A percentile compares a stretch with the other conserved stretches of the same genome.
phyloP scores from a whole-genome alignment of 2,113 vertebrate genomes.

The Sinosuthora webbiana region DNA sequence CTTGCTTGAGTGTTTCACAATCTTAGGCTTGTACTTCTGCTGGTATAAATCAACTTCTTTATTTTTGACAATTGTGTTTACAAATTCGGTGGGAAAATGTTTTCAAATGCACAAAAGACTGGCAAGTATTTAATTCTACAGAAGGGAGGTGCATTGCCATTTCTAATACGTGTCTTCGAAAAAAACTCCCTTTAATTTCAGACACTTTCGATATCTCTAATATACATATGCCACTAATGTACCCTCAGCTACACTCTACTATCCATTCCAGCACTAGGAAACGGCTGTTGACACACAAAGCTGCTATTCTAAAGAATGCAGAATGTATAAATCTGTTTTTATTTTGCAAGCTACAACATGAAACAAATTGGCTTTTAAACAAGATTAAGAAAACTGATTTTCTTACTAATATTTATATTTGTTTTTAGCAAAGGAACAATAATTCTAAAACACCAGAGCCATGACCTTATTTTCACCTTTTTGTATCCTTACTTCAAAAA shows the following conservation, averaged over 20 bases:
- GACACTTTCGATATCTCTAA: background rate
- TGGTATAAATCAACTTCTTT: background rate
- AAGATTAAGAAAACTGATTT: background rate
- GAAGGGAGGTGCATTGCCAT: background rate
- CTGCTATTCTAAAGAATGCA: background rate
- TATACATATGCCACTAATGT: background rate
- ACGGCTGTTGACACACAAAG: background rate
- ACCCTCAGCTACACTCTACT: background rate
- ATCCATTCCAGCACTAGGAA: background rate
- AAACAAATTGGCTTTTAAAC: background rate
- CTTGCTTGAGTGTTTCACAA: background rate
- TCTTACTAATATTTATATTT: background rate
- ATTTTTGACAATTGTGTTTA: background rate
- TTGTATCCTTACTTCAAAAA: background rate
- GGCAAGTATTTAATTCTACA: background rate
- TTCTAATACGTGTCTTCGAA: accelerated
- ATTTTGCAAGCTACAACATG: background rate
- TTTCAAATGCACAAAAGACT: background rate
- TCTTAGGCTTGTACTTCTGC: background rate
- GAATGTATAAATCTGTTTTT: background rate
- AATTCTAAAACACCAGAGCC: background rate
- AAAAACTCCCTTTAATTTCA: background rate
- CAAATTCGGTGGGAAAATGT: background rate
- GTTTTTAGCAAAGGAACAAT: background rate
- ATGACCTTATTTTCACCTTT: background rate